Evolutionary conservation across 1,140 invertebrate species (phyloP).

Genomic region (Drosophila burlai): DNA sequence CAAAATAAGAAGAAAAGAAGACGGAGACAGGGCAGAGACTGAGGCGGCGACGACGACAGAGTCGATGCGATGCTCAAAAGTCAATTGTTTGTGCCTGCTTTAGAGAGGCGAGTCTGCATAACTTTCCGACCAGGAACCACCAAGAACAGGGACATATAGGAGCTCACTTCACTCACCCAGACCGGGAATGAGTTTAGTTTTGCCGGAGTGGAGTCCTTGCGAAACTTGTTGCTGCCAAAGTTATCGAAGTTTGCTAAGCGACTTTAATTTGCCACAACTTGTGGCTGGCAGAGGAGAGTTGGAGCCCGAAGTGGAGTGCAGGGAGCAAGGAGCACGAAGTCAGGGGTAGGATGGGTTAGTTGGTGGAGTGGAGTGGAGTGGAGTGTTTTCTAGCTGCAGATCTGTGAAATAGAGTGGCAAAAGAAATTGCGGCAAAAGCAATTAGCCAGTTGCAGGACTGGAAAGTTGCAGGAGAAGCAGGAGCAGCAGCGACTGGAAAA

Average conservation of each 20-base stretch:
- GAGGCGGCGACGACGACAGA: conserved; percentile 10
- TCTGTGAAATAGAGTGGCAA: conserved; percentile 32
- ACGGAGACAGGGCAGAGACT: background rate
- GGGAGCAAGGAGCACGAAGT: background rate
- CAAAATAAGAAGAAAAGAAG: background rate
- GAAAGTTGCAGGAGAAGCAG: background rate
- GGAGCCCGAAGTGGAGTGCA: background rate
- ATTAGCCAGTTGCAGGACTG: conserved; percentile 29
- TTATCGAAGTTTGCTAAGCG: conserved; percentile 51
- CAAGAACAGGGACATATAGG: conserved; percentile 16
- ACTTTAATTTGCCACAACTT: conserved; percentile 54
- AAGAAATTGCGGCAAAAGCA: conserved; percentile 39
- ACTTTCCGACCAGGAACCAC: conserved; percentile 44
- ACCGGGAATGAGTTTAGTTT: conserved; percentile 39
- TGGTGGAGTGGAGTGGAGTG: too few species aligned
- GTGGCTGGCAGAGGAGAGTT: conserved; percentile 17
- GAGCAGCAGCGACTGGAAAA: background rate
- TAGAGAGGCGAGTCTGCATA: conserved; percentile 61
- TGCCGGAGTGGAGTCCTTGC: conserved; percentile 35
- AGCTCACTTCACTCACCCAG: background rate
- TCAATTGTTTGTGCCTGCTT: conserved; percentile 77
- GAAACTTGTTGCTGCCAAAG: conserved; percentile 53
- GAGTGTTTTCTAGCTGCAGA: conserved; percentile 33
- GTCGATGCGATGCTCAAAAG: conserved; percentile 68
- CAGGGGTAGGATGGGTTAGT: background rate